Conservation (phyloP, 2,797 vertebrate genomes). For the Pangasius sanitwongsei region DNA sequence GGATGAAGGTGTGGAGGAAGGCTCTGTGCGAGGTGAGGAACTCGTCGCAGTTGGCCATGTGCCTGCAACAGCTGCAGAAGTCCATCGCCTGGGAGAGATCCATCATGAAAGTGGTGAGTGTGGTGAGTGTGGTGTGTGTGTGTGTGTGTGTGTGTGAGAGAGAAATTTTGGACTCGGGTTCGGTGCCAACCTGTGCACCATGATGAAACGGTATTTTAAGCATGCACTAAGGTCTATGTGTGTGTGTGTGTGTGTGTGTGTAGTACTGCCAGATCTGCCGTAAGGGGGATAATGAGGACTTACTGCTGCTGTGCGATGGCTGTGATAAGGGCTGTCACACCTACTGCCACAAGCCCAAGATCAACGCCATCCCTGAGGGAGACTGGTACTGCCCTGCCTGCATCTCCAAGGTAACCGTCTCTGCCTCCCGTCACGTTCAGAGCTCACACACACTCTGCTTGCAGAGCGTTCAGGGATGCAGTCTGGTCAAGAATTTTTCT, state of each 20-base stretch:
- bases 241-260: slow-evolving; percentile 61
- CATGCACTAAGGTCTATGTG: not conserved
- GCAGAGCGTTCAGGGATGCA: not conserved
- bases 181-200: not conserved
- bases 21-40: slow-evolving; percentile 91
- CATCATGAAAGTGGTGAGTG: slow-evolving; percentile 98
- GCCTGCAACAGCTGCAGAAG: slow-evolving; percentile 98
- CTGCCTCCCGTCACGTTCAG: not conserved
- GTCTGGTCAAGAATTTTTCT: not conserved
- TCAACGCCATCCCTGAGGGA: slow-evolving; percentile 94
- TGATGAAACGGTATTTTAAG: slow-evolving; percentile 12
- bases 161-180: not conserved
- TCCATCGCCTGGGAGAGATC: slow-evolving; percentile 99
- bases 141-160: not conserved
- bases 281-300: slow-evolving; percentile 97
- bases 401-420: slow-evolving; percentile 89
- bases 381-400: slow-evolving; percentile 99
- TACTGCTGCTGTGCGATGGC: slow-evolving; percentile 95
- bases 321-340: slow-evolving; percentile 99
- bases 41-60: slow-evolving; percentile 96
- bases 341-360: slow-evolving; percentile 98
- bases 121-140: slow-evolving; percentile 3
- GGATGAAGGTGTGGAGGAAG: slow-evolving; percentile 96
- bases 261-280: slow-evolving; percentile 98
- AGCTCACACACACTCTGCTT: not conserved